A percentile compares a stretch with the other conserved stretches of the same genome.
Evolutionary conservation across 2,113 vertebrate species (phyloP).

Genomic region (Xiphias gladius): DNA sequence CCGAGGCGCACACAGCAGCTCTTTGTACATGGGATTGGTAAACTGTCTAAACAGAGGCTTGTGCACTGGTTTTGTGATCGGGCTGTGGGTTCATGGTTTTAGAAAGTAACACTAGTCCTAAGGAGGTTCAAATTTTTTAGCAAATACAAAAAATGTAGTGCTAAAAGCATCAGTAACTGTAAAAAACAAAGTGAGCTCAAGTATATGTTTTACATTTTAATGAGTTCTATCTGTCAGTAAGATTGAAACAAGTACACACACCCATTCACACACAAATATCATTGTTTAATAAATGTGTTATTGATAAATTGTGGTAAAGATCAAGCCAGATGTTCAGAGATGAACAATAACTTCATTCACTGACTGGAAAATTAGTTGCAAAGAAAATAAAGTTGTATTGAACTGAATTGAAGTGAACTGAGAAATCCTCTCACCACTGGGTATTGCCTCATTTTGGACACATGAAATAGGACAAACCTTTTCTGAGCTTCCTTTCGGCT

Average conservation of each 20-base stretch:
- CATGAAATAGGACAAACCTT: neutral
- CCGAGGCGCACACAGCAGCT: slow-evolving; percentile 7
- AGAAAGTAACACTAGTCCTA: neutral
- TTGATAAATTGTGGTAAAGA: slow-evolving; percentile 10
- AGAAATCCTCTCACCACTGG: neutral
- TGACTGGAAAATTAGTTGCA: neutral
- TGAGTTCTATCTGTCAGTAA: neutral
- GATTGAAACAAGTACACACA: neutral
- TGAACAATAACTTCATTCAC: slow-evolving; percentile 14
- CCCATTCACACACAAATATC: neutral
- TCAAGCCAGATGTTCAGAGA: slow-evolving; percentile 10
- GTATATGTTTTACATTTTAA: neutral
- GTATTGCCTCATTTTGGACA: neutral
- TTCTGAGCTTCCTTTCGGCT: neutral
- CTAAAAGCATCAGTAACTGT: neutral
- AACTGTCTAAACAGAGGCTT: neutral
- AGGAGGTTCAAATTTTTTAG: neutral
- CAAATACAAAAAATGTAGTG: neutral
- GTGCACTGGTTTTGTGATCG: neutral
- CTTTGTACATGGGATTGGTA: neutral
- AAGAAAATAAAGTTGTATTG: neutral
- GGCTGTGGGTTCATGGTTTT: slow-evolving; percentile 14
- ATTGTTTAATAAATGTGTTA: slow-evolving; percentile 37
- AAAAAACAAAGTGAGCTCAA: neutral
- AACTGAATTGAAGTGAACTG: neutral